A percentile compares a stretch with the other conserved stretches of the same genome.
These are phyloP conservation scores for Antedon mediterranea DNA, from an alignment of 53 echinoderm and acorn worm genomes.

Conservation along the genomic window DNA sequence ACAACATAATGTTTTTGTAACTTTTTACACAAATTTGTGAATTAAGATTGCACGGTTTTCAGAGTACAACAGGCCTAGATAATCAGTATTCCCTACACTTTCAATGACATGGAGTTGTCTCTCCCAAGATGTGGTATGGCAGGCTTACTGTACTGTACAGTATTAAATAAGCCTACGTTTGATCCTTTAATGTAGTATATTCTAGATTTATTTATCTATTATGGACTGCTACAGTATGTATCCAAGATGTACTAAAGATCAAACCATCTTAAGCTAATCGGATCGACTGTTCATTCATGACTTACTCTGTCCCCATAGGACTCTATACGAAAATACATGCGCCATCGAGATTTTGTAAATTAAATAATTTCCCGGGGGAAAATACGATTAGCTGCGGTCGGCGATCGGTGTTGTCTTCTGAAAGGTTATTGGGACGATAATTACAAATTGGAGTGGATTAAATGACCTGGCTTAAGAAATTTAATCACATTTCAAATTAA, in stretches of 20 bases:
- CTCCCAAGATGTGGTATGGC: no score
- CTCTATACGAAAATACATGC: background rate
- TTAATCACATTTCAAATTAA: background rate
- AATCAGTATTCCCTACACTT: no score
- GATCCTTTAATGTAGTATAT: no score
- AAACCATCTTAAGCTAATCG: background rate
- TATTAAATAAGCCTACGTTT: no score
- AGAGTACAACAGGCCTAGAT: no score
- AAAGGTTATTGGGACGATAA: background rate
- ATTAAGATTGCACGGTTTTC: no score
- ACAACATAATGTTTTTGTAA: no score
- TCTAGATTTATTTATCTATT: no score
- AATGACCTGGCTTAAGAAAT: background rate
- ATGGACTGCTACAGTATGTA: background rate
- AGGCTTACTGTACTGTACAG: no score
- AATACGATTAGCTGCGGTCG: background rate
- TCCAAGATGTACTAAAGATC: background rate
- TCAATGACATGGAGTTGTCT: no score
- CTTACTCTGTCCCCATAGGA: background rate
- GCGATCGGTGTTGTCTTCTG: background rate
- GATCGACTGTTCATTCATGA: background rate
- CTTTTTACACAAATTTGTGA: no score
- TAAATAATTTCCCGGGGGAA: background rate
- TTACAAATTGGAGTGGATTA: background rate
- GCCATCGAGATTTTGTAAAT: background rate